phyloP scores from a whole-genome alignment of 1,140 invertebrate species.

The Bombus pyrosoma region DNA sequence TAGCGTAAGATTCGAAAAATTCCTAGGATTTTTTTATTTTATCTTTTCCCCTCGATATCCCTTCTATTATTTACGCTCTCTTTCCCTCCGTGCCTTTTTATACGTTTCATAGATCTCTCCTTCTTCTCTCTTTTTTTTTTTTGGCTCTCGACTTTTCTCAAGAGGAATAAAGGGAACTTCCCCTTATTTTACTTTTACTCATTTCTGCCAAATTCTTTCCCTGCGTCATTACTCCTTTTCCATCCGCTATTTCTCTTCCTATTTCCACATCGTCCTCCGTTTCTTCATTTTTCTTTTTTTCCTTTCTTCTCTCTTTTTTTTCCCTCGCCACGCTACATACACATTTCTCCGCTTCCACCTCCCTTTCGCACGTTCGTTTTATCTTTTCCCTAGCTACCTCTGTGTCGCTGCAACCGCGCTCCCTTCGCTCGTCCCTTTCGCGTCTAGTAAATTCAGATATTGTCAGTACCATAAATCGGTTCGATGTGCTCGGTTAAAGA shows the following conservation, averaged over 20 bases:
- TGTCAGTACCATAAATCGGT: slow-evolving; percentile 65
- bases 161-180: background rate
- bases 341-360: too few relatives aligned
- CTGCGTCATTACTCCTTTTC: background rate
- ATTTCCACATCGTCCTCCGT: background rate
- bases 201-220: background rate
- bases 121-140: fast-evolving
- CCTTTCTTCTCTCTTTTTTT: background rate
- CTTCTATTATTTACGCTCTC: background rate
- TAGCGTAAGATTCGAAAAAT: background rate
- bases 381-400: background rate
- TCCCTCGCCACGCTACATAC: too few relatives aligned
- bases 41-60: background rate
- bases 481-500: slow-evolving; percentile 63
- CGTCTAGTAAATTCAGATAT: slow-evolving; percentile 36
- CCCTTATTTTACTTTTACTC: background rate
- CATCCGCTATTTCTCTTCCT: background rate
- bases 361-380: background rate
- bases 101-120: too few relatives aligned
- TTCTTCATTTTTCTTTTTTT: too few relatives aligned
- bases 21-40: background rate
- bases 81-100: background rate
- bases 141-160: too few relatives aligned
- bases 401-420: too few relatives aligned
- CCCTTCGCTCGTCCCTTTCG: too few relatives aligned